Percentiles rank a stretch among this genome's conserved stretches.
Conservation (phyloP, 2,888 invertebrate genomes). For the Hemithea aestivaria region DNA sequence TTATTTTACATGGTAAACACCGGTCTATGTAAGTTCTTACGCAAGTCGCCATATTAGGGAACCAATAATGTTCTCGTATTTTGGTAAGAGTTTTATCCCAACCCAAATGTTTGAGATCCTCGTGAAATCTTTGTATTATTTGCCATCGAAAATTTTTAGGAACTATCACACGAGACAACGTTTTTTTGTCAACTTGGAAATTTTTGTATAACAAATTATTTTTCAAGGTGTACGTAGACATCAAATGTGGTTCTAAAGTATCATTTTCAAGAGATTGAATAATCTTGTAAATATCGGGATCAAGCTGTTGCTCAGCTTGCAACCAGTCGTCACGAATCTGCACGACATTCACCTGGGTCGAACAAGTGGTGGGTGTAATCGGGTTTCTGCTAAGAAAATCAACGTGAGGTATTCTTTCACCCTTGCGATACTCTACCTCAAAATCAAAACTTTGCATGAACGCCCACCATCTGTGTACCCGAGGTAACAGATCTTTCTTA, state of each 20-base stretch:
- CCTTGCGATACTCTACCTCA: conserved; percentile 13
- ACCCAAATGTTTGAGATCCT: conserved; percentile 14
- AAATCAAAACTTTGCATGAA: conserved; percentile 14
- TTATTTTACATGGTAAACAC: conserved; percentile 16
- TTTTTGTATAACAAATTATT: conserved; percentile 7
- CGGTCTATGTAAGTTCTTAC: conserved; percentile 10
- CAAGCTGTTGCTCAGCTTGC: conserved; percentile 13
- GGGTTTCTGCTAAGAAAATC: conserved; percentile 18
- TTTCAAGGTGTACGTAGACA: not conserved
- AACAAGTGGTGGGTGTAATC: not conserved
- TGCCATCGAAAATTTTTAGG: no score
- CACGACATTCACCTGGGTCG: conserved; percentile 2
- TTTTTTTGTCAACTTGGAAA: conserved; percentile 2
- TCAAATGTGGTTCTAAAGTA: no score
- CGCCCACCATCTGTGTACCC: conserved; percentile 9
- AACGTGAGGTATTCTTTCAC: conserved; percentile 8
- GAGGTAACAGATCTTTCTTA: not conserved
- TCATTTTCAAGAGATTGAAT: conserved; percentile 5
- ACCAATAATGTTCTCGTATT: conserved; percentile 15
- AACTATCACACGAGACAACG: not conserved
- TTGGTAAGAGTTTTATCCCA: conserved; percentile 16
- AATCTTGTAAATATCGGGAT: conserved; percentile 7
- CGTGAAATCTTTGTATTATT: conserved; percentile 12
- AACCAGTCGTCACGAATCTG: conserved; percentile 11
- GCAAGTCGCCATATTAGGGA: conserved; percentile 11